Evolutionary conservation across 2,888 invertebrate genomes (phyloP).

Genomic region (Cerastis rubricosa): DNA sequence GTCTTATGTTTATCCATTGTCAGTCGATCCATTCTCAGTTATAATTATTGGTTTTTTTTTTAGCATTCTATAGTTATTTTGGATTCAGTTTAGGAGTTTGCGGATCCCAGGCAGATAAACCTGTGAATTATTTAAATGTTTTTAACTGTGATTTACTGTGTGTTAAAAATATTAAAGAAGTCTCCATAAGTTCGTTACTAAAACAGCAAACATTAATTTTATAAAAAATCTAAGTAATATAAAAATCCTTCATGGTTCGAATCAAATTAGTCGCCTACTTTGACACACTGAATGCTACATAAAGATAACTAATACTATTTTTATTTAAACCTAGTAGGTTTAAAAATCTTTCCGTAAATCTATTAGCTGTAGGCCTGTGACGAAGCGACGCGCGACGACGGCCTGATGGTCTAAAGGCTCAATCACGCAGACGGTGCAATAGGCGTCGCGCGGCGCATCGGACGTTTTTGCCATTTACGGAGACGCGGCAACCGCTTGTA

Average conservation of each 20-base stretch:
- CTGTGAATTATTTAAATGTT: constrained; percentile 74
- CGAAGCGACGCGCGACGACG: background rate
- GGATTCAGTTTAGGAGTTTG: constrained; percentile 91
- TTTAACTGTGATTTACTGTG: background rate
- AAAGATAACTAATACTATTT: background rate
- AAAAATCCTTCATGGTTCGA: background rate
- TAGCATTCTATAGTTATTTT: constrained; percentile 87
- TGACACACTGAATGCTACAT: background rate
- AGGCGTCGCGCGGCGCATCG: no score
- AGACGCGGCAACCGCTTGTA: no score
- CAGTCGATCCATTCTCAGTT: constrained; percentile 89
- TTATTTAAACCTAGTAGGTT: background rate
- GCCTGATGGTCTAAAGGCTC: background rate
- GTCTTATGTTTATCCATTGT: constrained; percentile 74
- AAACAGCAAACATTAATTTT: no score
- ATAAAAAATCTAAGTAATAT: background rate
- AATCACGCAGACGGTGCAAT: no score
- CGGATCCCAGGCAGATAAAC: constrained; percentile 92
- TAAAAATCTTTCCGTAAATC: background rate
- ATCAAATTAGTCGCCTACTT: background rate
- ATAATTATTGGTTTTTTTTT: constrained; percentile 86
- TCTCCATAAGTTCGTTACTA: background rate
- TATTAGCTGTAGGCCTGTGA: background rate
- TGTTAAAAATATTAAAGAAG: background rate
- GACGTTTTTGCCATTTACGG: no score